Percentiles rank a stretch among this genome's conserved stretches.
These are phyloP conservation scores for Tangachromis dhanisi DNA, from an alignment of 2,113 vertebrate genomes.

Conservation along the genomic window DNA sequence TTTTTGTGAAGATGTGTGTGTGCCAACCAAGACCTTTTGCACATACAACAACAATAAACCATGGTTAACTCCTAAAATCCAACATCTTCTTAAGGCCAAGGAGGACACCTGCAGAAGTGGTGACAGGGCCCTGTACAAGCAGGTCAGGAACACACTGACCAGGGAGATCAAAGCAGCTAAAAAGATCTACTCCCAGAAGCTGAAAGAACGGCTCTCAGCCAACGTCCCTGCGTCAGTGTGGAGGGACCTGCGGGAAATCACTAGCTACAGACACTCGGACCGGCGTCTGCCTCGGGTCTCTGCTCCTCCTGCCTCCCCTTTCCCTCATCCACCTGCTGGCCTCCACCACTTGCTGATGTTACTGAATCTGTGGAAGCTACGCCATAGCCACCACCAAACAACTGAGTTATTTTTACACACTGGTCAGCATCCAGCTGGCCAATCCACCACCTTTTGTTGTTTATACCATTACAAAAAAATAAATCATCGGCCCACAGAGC, in stretches of 20 bases:
- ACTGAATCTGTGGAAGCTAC: neutral
- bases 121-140: neutral
- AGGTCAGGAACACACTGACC: neutral
- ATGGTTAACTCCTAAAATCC: neutral
- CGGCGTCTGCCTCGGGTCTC: no score
- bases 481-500: neutral
- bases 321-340: neutral
- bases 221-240: neutral
- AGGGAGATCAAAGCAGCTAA: neutral
- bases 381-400: neutral
- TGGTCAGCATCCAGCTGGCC: neutral
- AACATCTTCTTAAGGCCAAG: neutral
- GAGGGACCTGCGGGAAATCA: neutral
- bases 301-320: no score
- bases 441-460: neutral
- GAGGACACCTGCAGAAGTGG: neutral
- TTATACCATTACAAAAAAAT: neutral
- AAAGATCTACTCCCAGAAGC: neutral
- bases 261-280: neutral
- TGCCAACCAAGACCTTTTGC: neutral
- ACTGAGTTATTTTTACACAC: neutral
- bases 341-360: neutral
- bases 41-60: neutral
- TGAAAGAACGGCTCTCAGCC: neutral
- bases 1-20: neutral